Evolutionary conservation across 2,888 invertebrate genomes (phyloP).

Genomic region (Clepsis dumicolana): DNA sequence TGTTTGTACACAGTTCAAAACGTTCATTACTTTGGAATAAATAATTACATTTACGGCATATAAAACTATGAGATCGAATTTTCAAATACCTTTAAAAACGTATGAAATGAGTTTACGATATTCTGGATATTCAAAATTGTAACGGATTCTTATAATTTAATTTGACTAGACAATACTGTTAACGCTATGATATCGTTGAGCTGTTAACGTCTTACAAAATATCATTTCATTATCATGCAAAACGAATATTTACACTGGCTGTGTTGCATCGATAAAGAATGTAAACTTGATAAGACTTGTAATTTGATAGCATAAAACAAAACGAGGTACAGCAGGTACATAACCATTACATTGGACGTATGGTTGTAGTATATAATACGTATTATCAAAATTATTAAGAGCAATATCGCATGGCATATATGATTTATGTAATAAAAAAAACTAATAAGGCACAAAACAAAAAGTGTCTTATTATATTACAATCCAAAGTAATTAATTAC

Average conservation of each 20-base stretch:
- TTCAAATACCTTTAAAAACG: conserved; percentile 35
- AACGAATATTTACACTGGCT: conserved; percentile 74
- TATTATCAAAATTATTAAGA: too few relatives aligned
- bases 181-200: conserved; percentile 80
- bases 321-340: not conserved
- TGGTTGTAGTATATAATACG: too few relatives aligned
- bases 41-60: conserved; percentile 53
- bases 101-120: conserved; percentile 24
- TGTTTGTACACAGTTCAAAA: conserved; percentile 65
- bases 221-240: conserved; percentile 69
- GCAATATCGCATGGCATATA: too few relatives aligned
- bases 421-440: too few relatives aligned
- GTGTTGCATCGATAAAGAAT: conserved; percentile 54
- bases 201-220: conserved; percentile 74
- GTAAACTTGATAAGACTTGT: conserved; percentile 43
- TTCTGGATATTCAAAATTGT: conserved; percentile 44
- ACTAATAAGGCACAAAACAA: not conserved
- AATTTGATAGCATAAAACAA: conserved; percentile 44
- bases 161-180: conserved; percentile 68
- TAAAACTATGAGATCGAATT: conserved; percentile 59
- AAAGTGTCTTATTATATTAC: not conserved
- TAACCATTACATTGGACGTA: not conserved
- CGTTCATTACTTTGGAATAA: conserved; percentile 52
- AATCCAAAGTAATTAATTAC: not conserved
- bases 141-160: conserved; percentile 67